phyloP scores from a whole-genome alignment of 2,113 vertebrate species.

The Thunnus maccoyii region DNA sequence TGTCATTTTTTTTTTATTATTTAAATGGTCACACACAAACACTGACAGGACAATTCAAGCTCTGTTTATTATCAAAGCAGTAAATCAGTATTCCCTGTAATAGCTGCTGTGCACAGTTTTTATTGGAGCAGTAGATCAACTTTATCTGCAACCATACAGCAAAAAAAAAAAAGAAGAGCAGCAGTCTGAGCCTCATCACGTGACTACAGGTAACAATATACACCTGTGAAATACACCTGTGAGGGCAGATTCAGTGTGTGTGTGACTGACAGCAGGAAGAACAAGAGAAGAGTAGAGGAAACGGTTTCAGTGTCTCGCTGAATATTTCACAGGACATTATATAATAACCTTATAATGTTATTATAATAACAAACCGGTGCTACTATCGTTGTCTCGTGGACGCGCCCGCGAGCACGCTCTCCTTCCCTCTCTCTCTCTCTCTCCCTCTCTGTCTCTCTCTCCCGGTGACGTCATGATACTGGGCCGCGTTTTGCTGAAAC shows the following conservation, averaged over 20 bases:
- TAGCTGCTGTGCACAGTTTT: too few relatives aligned
- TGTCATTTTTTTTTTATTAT: too few relatives aligned
- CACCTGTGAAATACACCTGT: neutral
- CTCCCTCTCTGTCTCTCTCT: neutral
- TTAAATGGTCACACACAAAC: too few relatives aligned
- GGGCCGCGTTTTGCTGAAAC: slow-evolving; percentile 73
- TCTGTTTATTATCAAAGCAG: too few relatives aligned
- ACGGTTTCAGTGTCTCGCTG: neutral
- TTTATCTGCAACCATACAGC: too few relatives aligned
- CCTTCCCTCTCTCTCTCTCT: neutral
- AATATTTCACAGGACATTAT: neutral
- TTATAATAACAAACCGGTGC: neutral
- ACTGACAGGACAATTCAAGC: too few relatives aligned
- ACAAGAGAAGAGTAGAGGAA: neutral
- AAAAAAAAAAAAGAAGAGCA: too few relatives aligned
- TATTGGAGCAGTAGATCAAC: too few relatives aligned
- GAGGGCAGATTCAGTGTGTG: neutral
- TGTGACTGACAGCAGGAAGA: neutral
- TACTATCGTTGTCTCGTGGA: neutral
- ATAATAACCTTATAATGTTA: too few relatives aligned
- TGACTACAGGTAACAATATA: slow-evolving; percentile 14
- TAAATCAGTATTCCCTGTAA: too few relatives aligned
- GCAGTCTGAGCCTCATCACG: neutral
- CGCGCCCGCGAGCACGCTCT: neutral
- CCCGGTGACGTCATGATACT: slow-evolving; percentile 80